Evolutionary conservation across 2,888 invertebrate species (phyloP).

Genomic region (Melangyna quadrimaculata): DNA sequence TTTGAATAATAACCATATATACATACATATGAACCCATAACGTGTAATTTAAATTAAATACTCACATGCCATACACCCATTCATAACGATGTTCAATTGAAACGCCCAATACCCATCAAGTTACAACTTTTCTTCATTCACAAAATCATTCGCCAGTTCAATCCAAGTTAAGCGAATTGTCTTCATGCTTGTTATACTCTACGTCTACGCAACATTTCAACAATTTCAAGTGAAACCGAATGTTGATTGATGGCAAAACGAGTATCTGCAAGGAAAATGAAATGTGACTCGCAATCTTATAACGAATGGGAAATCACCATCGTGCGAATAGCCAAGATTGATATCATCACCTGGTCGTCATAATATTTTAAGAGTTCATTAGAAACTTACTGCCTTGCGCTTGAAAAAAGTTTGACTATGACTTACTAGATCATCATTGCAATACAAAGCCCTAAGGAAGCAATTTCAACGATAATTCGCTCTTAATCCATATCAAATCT

Average conservation of each 20-base stretch:
- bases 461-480: constrained; percentile 2
- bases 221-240: constrained; percentile 8
- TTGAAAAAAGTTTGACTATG: not conserved
- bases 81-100: constrained; percentile 2
- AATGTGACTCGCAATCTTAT: constrained; percentile 29
- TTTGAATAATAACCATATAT: too few species aligned
- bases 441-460: not conserved
- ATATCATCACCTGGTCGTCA: not conserved
- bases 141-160: not conserved
- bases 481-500: constrained; percentile 20
- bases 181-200: not conserved
- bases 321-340: not conserved
- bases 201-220: not conserved
- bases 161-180: not conserved
- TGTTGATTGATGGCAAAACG: constrained; percentile 29
- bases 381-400: constrained; percentile 5
- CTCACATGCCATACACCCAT: constrained; percentile 24
- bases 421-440: constrained; percentile 19
- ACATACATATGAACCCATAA: too few species aligned
- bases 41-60: not conserved
- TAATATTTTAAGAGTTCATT: constrained; percentile 7
- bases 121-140: not conserved
- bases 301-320: not conserved
- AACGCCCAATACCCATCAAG: constrained; percentile 32
- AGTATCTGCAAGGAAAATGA: constrained; percentile 9